Conservation (phyloP, 2,113 vertebrate species). For the Rhipidura dahli region DNA sequence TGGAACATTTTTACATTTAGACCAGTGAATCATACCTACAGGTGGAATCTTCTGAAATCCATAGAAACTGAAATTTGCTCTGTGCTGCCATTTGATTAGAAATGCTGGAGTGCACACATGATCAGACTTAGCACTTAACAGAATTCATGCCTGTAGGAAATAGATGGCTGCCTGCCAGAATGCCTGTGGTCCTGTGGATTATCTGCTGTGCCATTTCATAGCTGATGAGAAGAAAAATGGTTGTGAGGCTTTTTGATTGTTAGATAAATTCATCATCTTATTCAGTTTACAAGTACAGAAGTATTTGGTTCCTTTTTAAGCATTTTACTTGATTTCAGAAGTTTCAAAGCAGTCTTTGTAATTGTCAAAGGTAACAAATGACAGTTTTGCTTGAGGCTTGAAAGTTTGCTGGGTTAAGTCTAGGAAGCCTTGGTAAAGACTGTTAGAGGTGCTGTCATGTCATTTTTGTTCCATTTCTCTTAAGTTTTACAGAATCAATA, state of each 20-base stretch:
- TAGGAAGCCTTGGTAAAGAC: neutral
- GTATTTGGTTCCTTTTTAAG: neutral
- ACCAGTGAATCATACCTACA: neutral
- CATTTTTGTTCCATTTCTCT: neutral
- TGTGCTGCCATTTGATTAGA: neutral
- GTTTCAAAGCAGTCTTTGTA: neutral
- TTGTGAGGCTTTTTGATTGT: neutral
- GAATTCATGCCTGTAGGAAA: neutral
- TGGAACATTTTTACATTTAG: accelerated
- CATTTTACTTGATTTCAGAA: neutral
- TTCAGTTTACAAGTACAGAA: neutral
- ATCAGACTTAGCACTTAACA: neutral
- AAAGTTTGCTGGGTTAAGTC: neutral
- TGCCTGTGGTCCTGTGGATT: slow-evolving; percentile 11
- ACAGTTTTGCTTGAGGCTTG: neutral
- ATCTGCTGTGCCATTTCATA: neutral
- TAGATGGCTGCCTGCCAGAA: slow-evolving; percentile 19
- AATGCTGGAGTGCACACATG: neutral
- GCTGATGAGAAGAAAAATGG: neutral
- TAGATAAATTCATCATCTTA: neutral
- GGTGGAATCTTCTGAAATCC: neutral
- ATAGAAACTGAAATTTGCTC: neutral
- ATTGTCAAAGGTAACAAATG: neutral
- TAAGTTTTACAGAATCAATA: neutral
- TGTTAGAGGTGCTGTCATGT: neutral